Evolutionary conservation across 30 jellyfish, hydroid and myxozoan species (phyloP).

Genomic region (Aurelia coerulea): DNA sequence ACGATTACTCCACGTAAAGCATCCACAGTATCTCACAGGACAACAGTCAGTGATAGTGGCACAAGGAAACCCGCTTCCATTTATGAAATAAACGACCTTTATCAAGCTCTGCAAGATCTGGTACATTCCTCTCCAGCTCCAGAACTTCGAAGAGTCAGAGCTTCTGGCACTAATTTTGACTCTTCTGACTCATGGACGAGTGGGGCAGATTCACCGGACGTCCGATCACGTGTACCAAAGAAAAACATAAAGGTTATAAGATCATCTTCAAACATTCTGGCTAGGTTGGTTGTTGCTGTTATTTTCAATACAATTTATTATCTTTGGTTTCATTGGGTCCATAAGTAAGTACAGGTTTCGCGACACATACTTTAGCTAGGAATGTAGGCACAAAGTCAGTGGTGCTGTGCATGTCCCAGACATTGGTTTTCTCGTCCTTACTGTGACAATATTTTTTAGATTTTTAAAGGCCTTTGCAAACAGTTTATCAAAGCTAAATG

Average conservation of each 20-base stretch:
- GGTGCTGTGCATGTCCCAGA: too few relatives aligned
- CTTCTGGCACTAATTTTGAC: constrained; percentile 33
- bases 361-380: too few relatives aligned
- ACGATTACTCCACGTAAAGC: constrained; percentile 10
- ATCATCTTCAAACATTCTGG: constrained; percentile 36
- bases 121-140: constrained; percentile 67
- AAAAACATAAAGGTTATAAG: constrained; percentile 20
- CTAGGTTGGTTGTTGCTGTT: constrained; percentile 4
- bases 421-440: too few relatives aligned
- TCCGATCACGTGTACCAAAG: constrained; percentile 1
- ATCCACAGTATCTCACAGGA: constrained; percentile 18
- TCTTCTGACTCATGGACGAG: constrained; percentile 68
- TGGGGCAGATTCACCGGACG: constrained; percentile 69
- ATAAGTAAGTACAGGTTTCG: too few relatives aligned
- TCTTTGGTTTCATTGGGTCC: too few relatives aligned
- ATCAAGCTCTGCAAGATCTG: constrained; percentile 89
- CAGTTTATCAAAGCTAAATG: too few relatives aligned
- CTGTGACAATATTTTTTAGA: too few relatives aligned
- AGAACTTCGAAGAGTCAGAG: constrained; percentile 26
- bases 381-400: too few relatives aligned
- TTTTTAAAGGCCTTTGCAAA: too few relatives aligned
- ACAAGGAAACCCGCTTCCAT: constrained; percentile 78
- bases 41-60: constrained; percentile 47
- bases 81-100: constrained; percentile 84
- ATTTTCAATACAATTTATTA: too few relatives aligned